Base-by-base conservation (phyloP, 2,888 invertebrate genomes). In the Drosophila koepferae region DNA sequence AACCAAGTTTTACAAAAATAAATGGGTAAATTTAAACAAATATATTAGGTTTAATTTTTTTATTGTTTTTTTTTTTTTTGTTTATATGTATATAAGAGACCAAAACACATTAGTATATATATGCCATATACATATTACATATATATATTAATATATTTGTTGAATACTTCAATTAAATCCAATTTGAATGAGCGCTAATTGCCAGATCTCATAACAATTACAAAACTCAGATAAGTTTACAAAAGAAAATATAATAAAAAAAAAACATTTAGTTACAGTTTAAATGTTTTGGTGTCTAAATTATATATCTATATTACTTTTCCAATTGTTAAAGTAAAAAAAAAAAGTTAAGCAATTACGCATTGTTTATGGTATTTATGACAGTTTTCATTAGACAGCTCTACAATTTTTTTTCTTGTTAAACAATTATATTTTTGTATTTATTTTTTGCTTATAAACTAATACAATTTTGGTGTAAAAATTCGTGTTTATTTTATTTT, bases 301-400 rank as follows among this genome's bases (percentile, higher is more conserved):
- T 60, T 38, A 58, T 41, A 34, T 18, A 41, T 31, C 9, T 28
- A 23, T 53, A 44, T 67, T 54, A 63, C 40, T 48, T 34, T 43
- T 69, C 71, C 77, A 77, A 77, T 77, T 77, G 70, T 77, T 77
- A 64, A 77, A 77, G 69, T 77, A 54, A 73, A 41, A 18, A 28
- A n/a, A 8, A 40, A 12, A 54, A 63, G 49, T 63, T 68, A 53
- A 71, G 56, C 46, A 61, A 63, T 56, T 69, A 23, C 18, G 49
- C 49, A 51, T 34, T 51, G 31, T 43, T 8, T 28, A 61, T 41
- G 38, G 46, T n/a, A 28, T 28, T 36, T 59, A 20, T 44, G 68
- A 59, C 55, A 18, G 40, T 60, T 63, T 38, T 46, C 12, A 51
- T 69, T 49, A 31, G 62, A 68, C 9, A 54, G 58, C 31, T 59